Base-by-base conservation (phyloP, 2,888 invertebrate genomes). In the Darwinula stevensoni region DNA sequence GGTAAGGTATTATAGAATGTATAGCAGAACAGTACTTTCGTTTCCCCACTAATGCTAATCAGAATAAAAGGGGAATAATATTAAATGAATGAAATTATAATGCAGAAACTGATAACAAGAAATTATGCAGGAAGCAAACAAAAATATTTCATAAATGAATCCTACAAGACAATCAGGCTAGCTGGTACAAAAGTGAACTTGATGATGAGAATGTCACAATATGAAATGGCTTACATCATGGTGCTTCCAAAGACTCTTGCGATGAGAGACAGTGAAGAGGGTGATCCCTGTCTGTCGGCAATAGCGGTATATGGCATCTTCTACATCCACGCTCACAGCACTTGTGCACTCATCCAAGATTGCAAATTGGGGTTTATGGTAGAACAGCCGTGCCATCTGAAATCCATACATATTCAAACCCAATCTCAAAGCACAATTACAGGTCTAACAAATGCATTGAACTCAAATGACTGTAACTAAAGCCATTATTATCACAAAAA, bases 301-400 rank as follows among this genome's bases (percentile, higher is more conserved):
- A 52, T 88, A 82, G 42, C 72, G 70, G 48, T 97, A 97, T 76
- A 97, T 91, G 40, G 68, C 70, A 16, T 86, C 88, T 50, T 97
- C 97, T 0, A 97, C 94, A 50, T 97, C 97, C 0, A 94, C 82
- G 31, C 86, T 88, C 1, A 97, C 94, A 1, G 94, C 94, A 49
- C 84, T 86, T 2, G 97, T 97, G 49, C 97, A 97, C 52, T 97
- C 97, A 47, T 97, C 97, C 42, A 97, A 57, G 44, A 97, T 94
- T 9, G 97, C 97, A 57, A 94, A 97, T 55, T 91, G 88, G 0
- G 97, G 97, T 47, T 67, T 67, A 53, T 94, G 88, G 56, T 94
- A 94, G 56, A 94, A 88, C 38, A 94, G 58, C 12, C 91, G 63
- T 11, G 91, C 84, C 91, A 94, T 94, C 61, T 74, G 46, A 2